phyloP scores from a whole-genome alignment of 2,888 invertebrate genomes.

The Choreutis nemorana region DNA sequence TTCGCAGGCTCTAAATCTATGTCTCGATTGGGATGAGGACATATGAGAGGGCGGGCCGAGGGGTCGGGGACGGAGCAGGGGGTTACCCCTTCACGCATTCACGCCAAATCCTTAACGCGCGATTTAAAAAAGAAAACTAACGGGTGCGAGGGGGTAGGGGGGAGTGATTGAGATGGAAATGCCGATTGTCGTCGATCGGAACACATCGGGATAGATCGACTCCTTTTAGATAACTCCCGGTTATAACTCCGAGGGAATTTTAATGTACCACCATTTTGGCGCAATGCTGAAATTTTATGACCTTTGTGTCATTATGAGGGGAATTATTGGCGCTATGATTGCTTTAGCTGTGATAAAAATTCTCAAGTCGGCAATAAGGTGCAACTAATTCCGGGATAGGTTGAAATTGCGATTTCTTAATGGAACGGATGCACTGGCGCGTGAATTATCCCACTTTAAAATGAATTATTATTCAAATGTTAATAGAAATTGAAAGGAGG shows the following conservation, averaged over 20 bases:
- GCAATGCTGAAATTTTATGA: constrained; percentile 67
- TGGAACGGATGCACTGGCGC: no score
- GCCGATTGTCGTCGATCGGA: constrained; percentile 49
- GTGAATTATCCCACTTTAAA: no score
- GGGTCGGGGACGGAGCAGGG: constrained; percentile 21
- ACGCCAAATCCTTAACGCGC: constrained; percentile 63
- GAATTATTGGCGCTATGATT: constrained; percentile 67
- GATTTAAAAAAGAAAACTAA: constrained; percentile 67
- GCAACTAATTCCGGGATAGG: constrained; percentile 60
- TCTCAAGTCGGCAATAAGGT: constrained; percentile 64
- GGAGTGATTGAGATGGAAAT: constrained; percentile 55
- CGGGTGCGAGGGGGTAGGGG: constrained; percentile 30
- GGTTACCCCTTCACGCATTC: constrained; percentile 58
- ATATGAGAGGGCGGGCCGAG: constrained; percentile 39
- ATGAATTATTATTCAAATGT: no score
- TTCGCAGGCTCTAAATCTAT: constrained; percentile 20
- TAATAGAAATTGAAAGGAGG: no score
- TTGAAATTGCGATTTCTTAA: constrained; percentile 29
- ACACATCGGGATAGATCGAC: constrained; percentile 31
- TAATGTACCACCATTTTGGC: constrained; percentile 66
- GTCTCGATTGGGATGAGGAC: constrained; percentile 31
- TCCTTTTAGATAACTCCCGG: constrained; percentile 53
- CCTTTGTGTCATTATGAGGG: constrained; percentile 63
- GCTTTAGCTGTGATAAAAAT: constrained; percentile 65
- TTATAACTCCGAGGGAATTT: constrained; percentile 66